Evolutionary conservation across 1,140 invertebrate genomes (phyloP), one percentile per base, ranked within the genome.

Genomic region (Papilio polytes): DNA sequence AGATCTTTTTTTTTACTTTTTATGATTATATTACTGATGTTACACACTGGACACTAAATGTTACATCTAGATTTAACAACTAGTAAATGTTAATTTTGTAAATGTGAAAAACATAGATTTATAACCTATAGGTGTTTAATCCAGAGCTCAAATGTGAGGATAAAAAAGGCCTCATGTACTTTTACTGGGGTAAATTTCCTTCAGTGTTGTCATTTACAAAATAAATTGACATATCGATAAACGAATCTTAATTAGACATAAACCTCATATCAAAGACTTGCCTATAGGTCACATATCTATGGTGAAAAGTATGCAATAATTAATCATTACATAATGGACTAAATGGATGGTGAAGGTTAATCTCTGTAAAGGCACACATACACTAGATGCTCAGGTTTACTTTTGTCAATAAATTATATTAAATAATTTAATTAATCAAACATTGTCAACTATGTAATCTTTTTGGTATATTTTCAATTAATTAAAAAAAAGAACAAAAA

Each of bases 291-390:
- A 51, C 18, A 51, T 51, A 51, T 51, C 48, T 51, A 51, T 51
- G 15, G 80, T 87, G 85, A 85, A 85, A 85, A 82, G 86, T 83
- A 81, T 80, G 83, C 77, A 83, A 84, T 78, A 84, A 18, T 82
- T 81, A 77, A 78, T 81, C 84, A 83, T 86, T 82, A 86, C 82
- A 85, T 85, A 80, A 82, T 91, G 89, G 88, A 91, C 89, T 89
- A 84, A 88, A 82, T 92, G 90, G 89, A 91, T 90, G 89, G 88
- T 91, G 86, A 87, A 83, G 81, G 84, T 88, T 88, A 83, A 85
- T 86, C 87, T 85, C 83, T 81, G 85, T 87, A 88, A 92, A 92
- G 90, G 90, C 90, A 92, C 90, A 88, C 84, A 82, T 81, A 85
- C 84, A 56, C 56, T 78, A 78, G 56, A 66, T 59, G 76, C 36